These are phyloP conservation scores for Celastrina argiolus DNA, from an alignment of 2,888 invertebrate genomes.

Conservation along the genomic window DNA sequence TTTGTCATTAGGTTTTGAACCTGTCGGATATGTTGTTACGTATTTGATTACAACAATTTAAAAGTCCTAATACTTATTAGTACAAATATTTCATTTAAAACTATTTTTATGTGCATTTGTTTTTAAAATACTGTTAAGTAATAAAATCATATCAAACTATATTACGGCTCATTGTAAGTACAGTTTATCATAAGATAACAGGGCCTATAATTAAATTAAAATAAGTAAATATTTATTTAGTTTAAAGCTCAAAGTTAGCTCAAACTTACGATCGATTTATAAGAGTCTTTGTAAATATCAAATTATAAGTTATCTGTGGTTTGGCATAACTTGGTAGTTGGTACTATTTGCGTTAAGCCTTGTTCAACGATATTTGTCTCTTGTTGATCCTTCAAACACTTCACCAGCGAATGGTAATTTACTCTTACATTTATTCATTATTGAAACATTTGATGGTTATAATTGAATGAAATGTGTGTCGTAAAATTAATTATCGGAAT, in stretches of 20 bases:
- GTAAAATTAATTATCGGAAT: too few relatives aligned
- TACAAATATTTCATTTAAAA: slow-evolving; percentile 13
- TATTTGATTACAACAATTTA: slow-evolving; percentile 7
- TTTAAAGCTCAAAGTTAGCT: slow-evolving; percentile 76
- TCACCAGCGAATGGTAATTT: too few relatives aligned
- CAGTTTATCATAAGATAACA: slow-evolving; percentile 5
- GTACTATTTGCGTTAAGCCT: neutral
- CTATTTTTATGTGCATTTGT: slow-evolving; percentile 19
- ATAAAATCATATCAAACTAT: slow-evolving; percentile 25
- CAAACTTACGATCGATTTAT: slow-evolving; percentile 44
- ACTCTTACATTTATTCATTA: too few relatives aligned
- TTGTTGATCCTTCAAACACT: neutral
- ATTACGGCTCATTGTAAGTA: slow-evolving; percentile 24
- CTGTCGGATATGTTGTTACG: neutral
- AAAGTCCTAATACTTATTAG: slow-evolving; percentile 15
- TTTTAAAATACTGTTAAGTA: slow-evolving; percentile 24
- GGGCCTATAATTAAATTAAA: slow-evolving; percentile 30
- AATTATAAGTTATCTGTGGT: slow-evolving; percentile 32
- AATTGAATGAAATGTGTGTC: too few relatives aligned
- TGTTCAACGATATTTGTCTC: neutral
- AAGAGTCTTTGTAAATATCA: slow-evolving; percentile 56
- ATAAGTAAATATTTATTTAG: slow-evolving; percentile 46
- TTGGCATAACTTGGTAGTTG: slow-evolving; percentile 13
- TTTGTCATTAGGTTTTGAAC: slow-evolving; percentile 16
- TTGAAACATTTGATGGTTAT: too few relatives aligned